Evolutionary conservation across 2,113 vertebrate species (phyloP), one percentile per base, ranked within the genome.

Genomic region (Meriones unguiculatus): DNA sequence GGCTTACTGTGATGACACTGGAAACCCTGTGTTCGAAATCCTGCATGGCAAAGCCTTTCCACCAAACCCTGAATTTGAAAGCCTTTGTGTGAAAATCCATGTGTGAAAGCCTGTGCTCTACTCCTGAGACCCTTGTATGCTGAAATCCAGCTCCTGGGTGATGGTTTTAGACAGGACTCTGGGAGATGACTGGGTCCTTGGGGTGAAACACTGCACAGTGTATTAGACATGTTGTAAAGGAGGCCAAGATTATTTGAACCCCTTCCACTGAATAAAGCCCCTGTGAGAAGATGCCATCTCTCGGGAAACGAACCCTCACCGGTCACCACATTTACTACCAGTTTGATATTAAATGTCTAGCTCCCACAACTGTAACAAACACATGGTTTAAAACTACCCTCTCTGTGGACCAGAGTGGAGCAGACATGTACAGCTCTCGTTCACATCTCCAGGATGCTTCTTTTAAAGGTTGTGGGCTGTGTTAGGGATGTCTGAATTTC

Each of bases 101-200:
- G 81, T 25, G n/a, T 8, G n/a, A 67, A 70, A 87, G 85, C 22
- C 12, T 50, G 8, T 18, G 6, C 32, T 52, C 52, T 13, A 7
- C 9, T 3, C 30, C 6, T 13, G 8, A 35, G 32, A 32, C 24
- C 35, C 32, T 15, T 24, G 1, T 17, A 20, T 12, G 35, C 8
- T 54, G 22, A 59, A 54, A 41, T 7, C 57, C 3, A 1, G 3
- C 18, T 35, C 35, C 13, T 6, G 8, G 4, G 28, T 8, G 10
- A 30, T 28, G 1, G 17, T 14, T n/a, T 52, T 38, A 22, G 11
- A 1, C 1, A 10, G 17, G n/a, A 0, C 20, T 1, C 3, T 10
- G 10, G 35, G 25, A 35, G 41, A n/a, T 64, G 32, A 10, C 4
- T 35, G 67, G 1, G 4, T 11, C 24, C 28, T 22, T 28, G 38